These are phyloP conservation scores for Popillia japonica DNA, from an alignment of 1,140 invertebrate species.

Conservation along the genomic window DNA sequence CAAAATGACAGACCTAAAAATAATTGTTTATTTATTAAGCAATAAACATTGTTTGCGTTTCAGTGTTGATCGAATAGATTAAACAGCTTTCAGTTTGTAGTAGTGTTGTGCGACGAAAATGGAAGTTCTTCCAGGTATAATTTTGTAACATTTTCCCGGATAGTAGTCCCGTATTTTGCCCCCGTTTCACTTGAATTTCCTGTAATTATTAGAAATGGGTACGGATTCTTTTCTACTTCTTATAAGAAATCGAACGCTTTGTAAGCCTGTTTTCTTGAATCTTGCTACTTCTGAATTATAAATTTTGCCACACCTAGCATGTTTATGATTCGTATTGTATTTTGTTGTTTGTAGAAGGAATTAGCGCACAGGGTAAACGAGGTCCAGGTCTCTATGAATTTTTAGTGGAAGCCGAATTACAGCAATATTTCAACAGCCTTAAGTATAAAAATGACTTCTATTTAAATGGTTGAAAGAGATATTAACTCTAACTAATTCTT, in stretches of 20 bases:
- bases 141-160: constrained; percentile 38
- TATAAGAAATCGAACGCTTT: constrained; percentile 43
- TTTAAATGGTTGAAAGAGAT: neutral
- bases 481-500: constrained; percentile 37
- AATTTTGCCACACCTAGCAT: constrained; percentile 6
- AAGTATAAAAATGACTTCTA: constrained; percentile 57
- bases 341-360: constrained; percentile 54
- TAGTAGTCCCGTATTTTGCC: constrained; percentile 42
- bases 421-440: constrained; percentile 82
- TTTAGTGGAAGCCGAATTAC: constrained; percentile 87
- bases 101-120: constrained; percentile 47
- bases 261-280: constrained; percentile 34
- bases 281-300: neutral
- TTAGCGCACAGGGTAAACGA: constrained; percentile 58
- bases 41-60: constrained; percentile 26
- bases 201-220: constrained; percentile 41
- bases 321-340: neutral
- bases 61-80: constrained; percentile 5
- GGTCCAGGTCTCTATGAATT: constrained; percentile 88
- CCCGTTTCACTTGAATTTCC: constrained; percentile 42
- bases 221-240: constrained; percentile 41
- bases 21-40: constrained; percentile 38
- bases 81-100: constrained; percentile 42
- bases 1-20: constrained; percentile 37
- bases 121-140: constrained; percentile 56